phyloP scores from a whole-genome alignment of 2,113 vertebrate species.

The Tetrax tetrax region DNA sequence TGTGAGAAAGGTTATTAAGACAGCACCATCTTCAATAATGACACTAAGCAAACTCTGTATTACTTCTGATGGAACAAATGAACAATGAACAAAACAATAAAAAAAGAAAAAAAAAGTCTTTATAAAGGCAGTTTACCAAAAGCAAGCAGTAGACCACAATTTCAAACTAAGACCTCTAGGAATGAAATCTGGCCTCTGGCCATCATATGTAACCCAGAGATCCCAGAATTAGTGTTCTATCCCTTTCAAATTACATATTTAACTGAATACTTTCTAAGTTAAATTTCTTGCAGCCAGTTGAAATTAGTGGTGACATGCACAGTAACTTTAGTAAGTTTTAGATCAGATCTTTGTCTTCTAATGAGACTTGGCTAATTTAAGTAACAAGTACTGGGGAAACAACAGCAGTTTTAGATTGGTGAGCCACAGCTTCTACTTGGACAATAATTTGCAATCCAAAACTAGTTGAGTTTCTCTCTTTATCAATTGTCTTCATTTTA shows the following conservation, averaged over 20 bases:
- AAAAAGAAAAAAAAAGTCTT: not conserved
- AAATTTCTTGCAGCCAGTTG: not conserved
- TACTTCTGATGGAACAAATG: conserved; percentile 14
- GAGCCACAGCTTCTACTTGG: not conserved
- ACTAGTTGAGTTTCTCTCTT: not conserved
- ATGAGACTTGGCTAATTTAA: not conserved
- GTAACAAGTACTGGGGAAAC: not conserved
- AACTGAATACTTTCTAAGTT: not conserved
- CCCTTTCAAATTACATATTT: not conserved
- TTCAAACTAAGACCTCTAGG: not conserved
- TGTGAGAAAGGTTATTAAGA: conserved; percentile 16
- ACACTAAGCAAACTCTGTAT: not conserved
- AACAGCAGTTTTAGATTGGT: not conserved
- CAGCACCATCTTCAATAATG: not conserved
- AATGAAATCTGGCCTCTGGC: not conserved
- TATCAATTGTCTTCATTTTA: not conserved
- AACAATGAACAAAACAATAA: not conserved
- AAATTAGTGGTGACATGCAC: not conserved
- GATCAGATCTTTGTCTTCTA: not conserved
- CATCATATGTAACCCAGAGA: not conserved
- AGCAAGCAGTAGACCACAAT: not conserved
- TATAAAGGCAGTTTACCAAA: not conserved
- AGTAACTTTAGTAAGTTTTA: not conserved
- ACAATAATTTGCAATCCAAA: not conserved
- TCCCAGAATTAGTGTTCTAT: not conserved